Percentiles rank a stretch among this genome's conserved stretches.
These are phyloP conservation scores for Bradysia coprophila DNA, from an alignment of 1,140 invertebrate species.

Conservation along the genomic window DNA sequence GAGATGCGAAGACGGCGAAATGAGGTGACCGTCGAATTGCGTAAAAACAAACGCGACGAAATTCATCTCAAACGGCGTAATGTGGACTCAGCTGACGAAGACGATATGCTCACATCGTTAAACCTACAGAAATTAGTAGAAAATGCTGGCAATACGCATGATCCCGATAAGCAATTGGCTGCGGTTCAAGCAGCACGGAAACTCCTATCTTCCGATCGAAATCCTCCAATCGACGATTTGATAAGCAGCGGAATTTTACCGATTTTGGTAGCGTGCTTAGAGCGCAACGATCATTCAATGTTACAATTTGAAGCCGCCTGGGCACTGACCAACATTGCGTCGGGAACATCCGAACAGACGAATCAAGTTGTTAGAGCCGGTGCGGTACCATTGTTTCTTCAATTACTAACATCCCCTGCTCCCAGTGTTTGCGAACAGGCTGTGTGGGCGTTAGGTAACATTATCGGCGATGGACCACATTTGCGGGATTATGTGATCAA, in stretches of 20 bases:
- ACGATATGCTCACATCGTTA: slow-evolving; percentile 33
- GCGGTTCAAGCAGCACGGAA: slow-evolving; percentile 82
- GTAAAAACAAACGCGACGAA: slow-evolving; percentile 95
- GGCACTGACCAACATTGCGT: slow-evolving; percentile 98
- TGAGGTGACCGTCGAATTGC: slow-evolving; percentile 86
- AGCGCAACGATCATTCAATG: slow-evolving; percentile 69
- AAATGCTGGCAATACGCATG: slow-evolving; percentile 46
- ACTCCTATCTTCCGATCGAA: slow-evolving; percentile 88
- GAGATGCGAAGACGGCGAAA: slow-evolving; percentile 91
- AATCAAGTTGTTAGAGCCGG: slow-evolving; percentile 75
- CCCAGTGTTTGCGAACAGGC: slow-evolving; percentile 98
- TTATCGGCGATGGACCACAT: slow-evolving; percentile 81
- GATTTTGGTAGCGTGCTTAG: slow-evolving; percentile 78
- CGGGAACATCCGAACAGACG: slow-evolving; percentile 90
- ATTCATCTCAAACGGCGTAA: slow-evolving; percentile 89
- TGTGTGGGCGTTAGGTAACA: slow-evolving; percentile 94
- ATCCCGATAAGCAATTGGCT: slow-evolving; percentile 51
- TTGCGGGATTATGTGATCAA: slow-evolving; percentile 85
- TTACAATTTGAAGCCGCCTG: slow-evolving; percentile 98
- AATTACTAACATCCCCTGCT: slow-evolving; percentile 76
- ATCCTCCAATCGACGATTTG: slow-evolving; percentile 96
- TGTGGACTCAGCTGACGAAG: slow-evolving; percentile 70
- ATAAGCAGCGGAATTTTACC: slow-evolving; percentile 88
- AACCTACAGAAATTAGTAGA: slow-evolving; percentile 41
- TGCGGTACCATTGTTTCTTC: slow-evolving; percentile 88